Base-by-base conservation (phyloP, 1,140 invertebrate species). In the Bombus consobrinus region DNA sequence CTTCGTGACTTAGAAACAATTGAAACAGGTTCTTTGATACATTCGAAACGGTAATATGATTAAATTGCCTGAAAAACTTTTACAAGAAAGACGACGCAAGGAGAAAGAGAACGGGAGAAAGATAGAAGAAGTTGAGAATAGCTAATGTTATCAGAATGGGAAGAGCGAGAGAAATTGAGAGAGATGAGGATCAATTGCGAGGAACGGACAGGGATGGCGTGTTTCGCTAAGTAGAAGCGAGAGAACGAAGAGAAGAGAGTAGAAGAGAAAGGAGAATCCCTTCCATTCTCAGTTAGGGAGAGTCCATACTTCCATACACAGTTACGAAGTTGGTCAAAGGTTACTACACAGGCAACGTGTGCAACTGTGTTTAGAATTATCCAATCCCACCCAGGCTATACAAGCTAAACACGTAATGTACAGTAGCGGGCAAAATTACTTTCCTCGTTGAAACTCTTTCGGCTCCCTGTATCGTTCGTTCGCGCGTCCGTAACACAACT, bases 341-440 rank as follows among this genome's bases (percentile, higher is more conserved):
- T 93, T 90, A 91, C 87, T 83, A 85, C 72, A 90, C 81, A 88
- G 34, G 74, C 75, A 90, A 53, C 71, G 66, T 82, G 89, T 85
- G 83, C 77, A 89, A 89, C 88, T 91, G 88, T 93, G 91, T 93
- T 93, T 93, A 92, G 91, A 93, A 93, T 93, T 93, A 93, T 91
- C 86, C 92, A 92, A 93, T 93, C 88, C 89, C 89, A 83, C 47
- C 79, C 64, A 86, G 43, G 73, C 83, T 89, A 77, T 57, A 81
- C 85, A 85, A 68, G 68, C 86, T 69, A 77, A 89, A 89, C 73
- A 83, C 77, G 47, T 81, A 86, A 91, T 83, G 76, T 89, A 91
- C 83, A 86, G 79, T 81, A 85, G 73, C 69, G 62, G 13, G 64
- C 80, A 91, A 91, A 91, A 87, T 89, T 89, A 84, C 75, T 69